These are phyloP conservation scores for Smittia sp. DNA, from an alignment of 2,888 invertebrate species.

Conservation along the genomic window DNA sequence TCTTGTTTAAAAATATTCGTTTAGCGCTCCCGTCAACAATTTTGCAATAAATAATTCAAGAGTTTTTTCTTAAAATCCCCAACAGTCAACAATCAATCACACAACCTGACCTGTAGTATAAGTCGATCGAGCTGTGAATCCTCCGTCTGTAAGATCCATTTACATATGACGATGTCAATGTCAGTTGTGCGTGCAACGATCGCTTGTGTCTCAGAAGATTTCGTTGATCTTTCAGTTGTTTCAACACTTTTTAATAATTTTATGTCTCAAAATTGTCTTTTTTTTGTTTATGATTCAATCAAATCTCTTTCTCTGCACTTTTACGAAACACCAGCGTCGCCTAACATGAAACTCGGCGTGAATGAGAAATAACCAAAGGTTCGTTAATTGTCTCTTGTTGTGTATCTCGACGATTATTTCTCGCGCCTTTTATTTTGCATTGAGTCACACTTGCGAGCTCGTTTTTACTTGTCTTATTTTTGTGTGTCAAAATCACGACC, in stretches of 20 bases:
- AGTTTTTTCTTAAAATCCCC: too few relatives aligned
- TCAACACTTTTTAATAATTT: slow-evolving; percentile 9
- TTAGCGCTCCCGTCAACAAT: too few relatives aligned
- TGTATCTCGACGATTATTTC: background rate
- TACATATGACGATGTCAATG: background rate
- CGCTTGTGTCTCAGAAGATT: background rate
- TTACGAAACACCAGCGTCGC: background rate
- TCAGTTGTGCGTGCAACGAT: background rate
- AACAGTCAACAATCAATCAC: background rate
- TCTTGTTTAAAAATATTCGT: too few relatives aligned
- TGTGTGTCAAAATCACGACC: slow-evolving; percentile 14
- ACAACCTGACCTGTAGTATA: slow-evolving; percentile 14
- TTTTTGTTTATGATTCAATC: slow-evolving; percentile 14
- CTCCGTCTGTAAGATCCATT: background rate
- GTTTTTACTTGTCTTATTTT: too few relatives aligned
- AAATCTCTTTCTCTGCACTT: background rate
- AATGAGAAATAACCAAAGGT: background rate
- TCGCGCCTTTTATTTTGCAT: background rate
- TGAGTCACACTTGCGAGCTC: background rate
- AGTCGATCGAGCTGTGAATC: background rate
- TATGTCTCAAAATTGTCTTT: background rate
- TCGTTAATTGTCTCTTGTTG: slow-evolving; percentile 17
- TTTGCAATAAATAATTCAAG: too few relatives aligned
- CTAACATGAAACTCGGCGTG: background rate
- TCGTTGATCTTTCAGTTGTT: background rate